Evolutionary conservation across 2,113 vertebrate genomes (phyloP).

Genomic region (Scolopax mira): DNA sequence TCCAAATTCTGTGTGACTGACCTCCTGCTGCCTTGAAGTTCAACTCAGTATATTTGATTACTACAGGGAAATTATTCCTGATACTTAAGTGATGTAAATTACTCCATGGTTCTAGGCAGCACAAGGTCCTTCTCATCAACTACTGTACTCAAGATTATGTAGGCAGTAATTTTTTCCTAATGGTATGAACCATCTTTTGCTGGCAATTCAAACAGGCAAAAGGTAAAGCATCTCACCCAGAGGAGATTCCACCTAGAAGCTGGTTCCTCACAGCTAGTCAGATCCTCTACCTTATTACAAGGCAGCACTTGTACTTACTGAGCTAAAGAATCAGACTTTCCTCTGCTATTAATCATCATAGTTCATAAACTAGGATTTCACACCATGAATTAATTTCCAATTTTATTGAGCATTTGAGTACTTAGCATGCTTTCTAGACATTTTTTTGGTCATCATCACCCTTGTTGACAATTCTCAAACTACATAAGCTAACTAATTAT

Average conservation of each 20-base stretch:
- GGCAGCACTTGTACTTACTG: neutral
- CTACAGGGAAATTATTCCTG: neutral
- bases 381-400: conserved; percentile 10
- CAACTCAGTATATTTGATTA: neutral
- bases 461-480: neutral
- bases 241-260: neutral
- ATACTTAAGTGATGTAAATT: neutral
- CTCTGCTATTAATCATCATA: neutral
- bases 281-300: neutral
- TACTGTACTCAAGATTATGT: neutral
- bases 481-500: neutral
- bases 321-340: neutral
- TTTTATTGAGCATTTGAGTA: conserved; percentile 41
- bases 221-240: neutral
- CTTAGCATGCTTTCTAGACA: conserved; percentile 10
- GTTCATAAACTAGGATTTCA: conserved; percentile 33
- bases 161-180: neutral
- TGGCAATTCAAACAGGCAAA: neutral
- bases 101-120: neutral
- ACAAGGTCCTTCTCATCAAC: neutral
- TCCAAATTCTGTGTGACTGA: neutral
- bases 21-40: neutral
- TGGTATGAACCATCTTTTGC: neutral
- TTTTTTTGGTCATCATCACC: neutral
- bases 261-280: neutral